These are phyloP conservation scores for Lithophane ornitopus DNA, from an alignment of 2,888 invertebrate species.

Conservation along the genomic window DNA sequence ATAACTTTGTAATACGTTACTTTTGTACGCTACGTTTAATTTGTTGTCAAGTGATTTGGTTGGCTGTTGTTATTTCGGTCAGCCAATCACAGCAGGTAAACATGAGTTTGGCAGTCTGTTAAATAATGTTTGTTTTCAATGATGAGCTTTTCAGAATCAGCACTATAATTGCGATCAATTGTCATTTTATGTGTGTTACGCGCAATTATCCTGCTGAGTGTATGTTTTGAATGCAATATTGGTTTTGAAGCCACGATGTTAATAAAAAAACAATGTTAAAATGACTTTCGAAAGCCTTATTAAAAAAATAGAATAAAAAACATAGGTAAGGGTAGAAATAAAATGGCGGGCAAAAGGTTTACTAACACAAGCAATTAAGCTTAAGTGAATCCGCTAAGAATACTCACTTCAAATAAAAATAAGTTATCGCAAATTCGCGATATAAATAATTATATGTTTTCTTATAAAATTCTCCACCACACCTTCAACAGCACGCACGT, in stretches of 20 bases:
- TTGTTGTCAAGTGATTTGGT: not conserved
- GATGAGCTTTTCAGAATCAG: too few relatives aligned
- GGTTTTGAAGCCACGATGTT: not conserved
- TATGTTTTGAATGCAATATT: not conserved
- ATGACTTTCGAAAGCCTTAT: not conserved
- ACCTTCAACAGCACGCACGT: slow-evolving; percentile 26
- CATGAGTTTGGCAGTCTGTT: too few relatives aligned
- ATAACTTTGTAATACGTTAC: too few relatives aligned
- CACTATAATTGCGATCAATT: too few relatives aligned
- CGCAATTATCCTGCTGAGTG: too few relatives aligned
- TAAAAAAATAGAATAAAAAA: not conserved
- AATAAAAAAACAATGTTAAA: not conserved
- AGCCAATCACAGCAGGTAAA: not conserved
- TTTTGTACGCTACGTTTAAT: too few relatives aligned
- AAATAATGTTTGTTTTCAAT: too few relatives aligned
- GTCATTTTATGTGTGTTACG: too few relatives aligned
- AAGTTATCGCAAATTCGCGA: not conserved
- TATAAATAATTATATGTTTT: not conserved
- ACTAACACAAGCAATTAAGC: not conserved
- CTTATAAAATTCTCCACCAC: not conserved
- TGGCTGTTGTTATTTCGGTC: not conserved
- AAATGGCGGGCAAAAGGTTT: not conserved
- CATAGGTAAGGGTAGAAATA: not conserved
- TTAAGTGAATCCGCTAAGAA: not conserved
- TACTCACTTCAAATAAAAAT: not conserved